Evolutionary conservation across 2,797 vertebrate genomes (phyloP).

Genomic region (Bradypodion ventrale): DNA sequence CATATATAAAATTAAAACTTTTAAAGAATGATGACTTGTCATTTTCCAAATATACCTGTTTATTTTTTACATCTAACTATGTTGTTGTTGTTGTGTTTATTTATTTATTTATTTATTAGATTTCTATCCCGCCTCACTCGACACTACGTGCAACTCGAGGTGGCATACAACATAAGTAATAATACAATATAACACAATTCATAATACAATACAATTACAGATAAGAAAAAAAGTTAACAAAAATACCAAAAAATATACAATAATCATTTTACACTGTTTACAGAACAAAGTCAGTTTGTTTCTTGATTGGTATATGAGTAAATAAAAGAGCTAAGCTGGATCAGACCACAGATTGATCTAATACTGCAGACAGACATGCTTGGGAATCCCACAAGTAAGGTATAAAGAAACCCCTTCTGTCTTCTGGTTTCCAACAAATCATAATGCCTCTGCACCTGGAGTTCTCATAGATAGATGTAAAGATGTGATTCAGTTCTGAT

Average conservation of each 20-base stretch:
- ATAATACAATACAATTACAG: too few species aligned
- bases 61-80: neutral
- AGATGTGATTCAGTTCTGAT: neutral
- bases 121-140: too few species aligned
- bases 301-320: neutral
- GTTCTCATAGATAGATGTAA: neutral
- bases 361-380: neutral
- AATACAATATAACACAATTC: too few species aligned
- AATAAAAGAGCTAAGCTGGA: neutral
- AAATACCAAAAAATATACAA: too few species aligned
- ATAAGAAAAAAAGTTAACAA: too few species aligned
- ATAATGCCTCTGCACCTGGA: neutral
- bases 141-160: too few species aligned
- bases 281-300: neutral
- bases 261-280: too few species aligned
- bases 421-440: neutral
- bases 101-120: too few species aligned
- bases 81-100: too few species aligned
- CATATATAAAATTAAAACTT: neutral
- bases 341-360: neutral
- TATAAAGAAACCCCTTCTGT: neutral
- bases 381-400: neutral
- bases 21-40: neutral
- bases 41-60: neutral
- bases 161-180: too few species aligned